phyloP scores from a whole-genome alignment of 2,113 vertebrate species.

The Silurus glanis region DNA sequence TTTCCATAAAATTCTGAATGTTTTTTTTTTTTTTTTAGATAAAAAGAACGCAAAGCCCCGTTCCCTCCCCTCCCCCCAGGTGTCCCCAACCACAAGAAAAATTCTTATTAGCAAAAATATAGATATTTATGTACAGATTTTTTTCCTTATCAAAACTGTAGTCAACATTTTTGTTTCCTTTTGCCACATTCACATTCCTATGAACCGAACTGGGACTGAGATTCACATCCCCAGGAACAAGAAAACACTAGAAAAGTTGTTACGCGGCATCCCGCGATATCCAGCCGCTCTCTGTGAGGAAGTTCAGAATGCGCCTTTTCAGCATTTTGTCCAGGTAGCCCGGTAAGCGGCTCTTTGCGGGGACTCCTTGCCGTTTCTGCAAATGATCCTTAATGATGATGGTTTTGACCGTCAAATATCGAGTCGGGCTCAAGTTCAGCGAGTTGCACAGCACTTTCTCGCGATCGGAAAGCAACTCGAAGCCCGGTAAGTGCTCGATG shows the following conservation, averaged over 20 bases:
- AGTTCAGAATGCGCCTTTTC: slow-evolving; percentile 93
- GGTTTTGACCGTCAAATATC: slow-evolving; percentile 95
- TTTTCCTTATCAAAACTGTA: slow-evolving; percentile 16
- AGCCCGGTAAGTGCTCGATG: slow-evolving; percentile 90
- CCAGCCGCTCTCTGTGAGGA: slow-evolving; percentile 97
- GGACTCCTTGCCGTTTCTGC: slow-evolving; percentile 93
- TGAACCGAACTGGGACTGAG: slow-evolving; percentile 9
- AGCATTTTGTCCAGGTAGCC: slow-evolving; percentile 94
- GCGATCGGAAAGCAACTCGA: slow-evolving; percentile 91
- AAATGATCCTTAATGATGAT: slow-evolving; percentile 97
- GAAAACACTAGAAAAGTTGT: slow-evolving; percentile 55
- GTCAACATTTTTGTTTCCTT: neutral
- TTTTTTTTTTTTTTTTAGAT: neutral
- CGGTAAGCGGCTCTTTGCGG: slow-evolving; percentile 93
- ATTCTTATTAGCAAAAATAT: slow-evolving; percentile 33
- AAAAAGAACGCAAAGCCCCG: too few relatives aligned
- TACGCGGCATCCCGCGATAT: slow-evolving; percentile 91
- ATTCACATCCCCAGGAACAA: neutral
- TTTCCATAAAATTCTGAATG: neutral
- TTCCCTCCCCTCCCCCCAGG: too few relatives aligned
- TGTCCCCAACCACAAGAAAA: neutral
- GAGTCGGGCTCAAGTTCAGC: slow-evolving; percentile 86
- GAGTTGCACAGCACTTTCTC: slow-evolving; percentile 95
- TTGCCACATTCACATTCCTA: slow-evolving; percentile 24
- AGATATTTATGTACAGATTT: slow-evolving; percentile 31